Evolutionary conservation across 2,113 vertebrate genomes (phyloP), one percentile per base, ranked within the genome.

Genomic region (Pterocles gutturalis): DNA sequence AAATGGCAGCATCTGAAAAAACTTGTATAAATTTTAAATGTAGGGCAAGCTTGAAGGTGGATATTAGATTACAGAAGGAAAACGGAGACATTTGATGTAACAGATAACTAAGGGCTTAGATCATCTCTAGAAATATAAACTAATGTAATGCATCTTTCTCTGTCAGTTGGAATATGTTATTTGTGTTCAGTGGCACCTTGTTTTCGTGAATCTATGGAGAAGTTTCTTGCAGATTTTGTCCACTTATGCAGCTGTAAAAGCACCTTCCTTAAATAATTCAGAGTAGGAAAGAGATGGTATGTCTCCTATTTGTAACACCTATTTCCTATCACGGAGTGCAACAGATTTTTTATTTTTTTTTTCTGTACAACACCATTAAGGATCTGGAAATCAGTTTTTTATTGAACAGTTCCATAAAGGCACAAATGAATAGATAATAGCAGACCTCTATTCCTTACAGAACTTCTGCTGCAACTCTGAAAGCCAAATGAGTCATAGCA

Each of bases 21-120:
- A 96, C 90, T 90, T 95, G 93, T 97, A 93, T 96, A 97, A 96
- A 97, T 97, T 97, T 97, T 95, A 96, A 95, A 97, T 96, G 92
- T 93, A 88, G 93, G 95, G 84, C 65, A 72, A 80, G 87, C 80
- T 97, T 77, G 81, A 95, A 93, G 87, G 83, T 96, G 92, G 93
- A 84, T 96, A 96, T 97, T 93, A 95, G 91, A 96, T 97, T 98
- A 97, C 93, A 97, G 92, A 89, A 95, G 83, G 73, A 93, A 97
- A 97, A 94, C 86, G 62, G 91, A 96, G 95, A 96, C 91, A 93
- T 97, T 95, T 96, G 97, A 94, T 96, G 87, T 90, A 96, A 82
- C 62, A 96, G 96, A 96, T 95, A 97, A 96, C 91, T 96, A 75
- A 95, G 75, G 83, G 87, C 86, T 97, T 97, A 96, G 96, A 97